Evolutionary conservation across 2,113 vertebrate species (phyloP).

Genomic region (Empidonax alnorum): DNA sequence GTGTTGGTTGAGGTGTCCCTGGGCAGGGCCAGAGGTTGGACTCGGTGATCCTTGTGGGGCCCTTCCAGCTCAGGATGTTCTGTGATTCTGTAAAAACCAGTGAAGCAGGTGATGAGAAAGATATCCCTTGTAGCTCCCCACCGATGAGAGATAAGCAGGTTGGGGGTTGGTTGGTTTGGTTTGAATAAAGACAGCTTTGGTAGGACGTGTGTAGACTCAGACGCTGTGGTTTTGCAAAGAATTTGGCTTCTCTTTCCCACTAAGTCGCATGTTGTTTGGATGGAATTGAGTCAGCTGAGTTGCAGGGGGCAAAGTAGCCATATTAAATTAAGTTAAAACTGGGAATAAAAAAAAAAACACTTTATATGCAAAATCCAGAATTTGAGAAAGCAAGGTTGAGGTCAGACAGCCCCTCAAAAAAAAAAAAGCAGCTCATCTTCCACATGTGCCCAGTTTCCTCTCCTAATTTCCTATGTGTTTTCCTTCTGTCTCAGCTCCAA

Average conservation of each 20-base stretch:
- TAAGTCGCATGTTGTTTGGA: background rate
- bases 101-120: background rate
- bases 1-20: background rate
- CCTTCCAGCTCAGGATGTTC: background rate
- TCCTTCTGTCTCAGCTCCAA: background rate
- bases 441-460: background rate
- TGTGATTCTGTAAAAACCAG: background rate
- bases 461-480: background rate
- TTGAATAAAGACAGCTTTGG: background rate
- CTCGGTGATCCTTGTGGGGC: background rate
- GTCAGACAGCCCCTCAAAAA: background rate
- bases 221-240: conserved; percentile 34
- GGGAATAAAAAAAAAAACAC: background rate
- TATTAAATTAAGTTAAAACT: conserved; percentile 29
- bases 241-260: background rate
- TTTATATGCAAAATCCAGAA: background rate
- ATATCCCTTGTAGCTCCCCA: background rate
- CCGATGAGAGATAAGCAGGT: background rate
- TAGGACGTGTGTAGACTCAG: background rate
- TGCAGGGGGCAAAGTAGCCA: background rate
- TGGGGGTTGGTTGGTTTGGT: background rate
- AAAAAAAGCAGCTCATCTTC: background rate
- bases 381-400: background rate
- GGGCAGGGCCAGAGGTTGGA: background rate
- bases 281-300: conserved; percentile 14